phyloP scores from a whole-genome alignment of 2,797 vertebrate species.

The Brotula barbata region DNA sequence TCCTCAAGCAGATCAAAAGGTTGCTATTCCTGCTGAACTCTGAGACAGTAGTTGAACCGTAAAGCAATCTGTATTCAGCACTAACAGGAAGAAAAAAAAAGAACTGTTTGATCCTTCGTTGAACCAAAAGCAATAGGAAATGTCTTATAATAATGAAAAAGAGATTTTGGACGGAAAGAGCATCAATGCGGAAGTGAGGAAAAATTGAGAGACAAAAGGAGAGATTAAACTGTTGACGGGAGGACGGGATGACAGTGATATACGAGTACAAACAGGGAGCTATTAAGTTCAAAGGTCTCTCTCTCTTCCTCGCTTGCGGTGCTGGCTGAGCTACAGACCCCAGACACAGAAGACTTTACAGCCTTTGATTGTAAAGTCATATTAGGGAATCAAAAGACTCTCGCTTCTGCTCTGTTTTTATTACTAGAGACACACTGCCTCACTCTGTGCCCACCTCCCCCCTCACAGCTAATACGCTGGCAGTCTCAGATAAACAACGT shows the following conservation, averaged over 20 bases:
- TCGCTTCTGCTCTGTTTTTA: conserved; percentile 27
- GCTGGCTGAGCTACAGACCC: conserved; percentile 41
- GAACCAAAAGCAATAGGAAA: conserved; percentile 20
- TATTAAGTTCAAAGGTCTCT: conserved; percentile 46
- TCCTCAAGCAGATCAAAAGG: conserved; percentile 36
- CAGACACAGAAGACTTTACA: conserved; percentile 36
- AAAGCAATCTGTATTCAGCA: conserved; percentile 4
- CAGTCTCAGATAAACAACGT: conserved; percentile 30
- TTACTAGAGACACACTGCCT: conserved; percentile 40
- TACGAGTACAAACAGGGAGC: not conserved
- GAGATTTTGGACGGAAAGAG: conserved; percentile 2
- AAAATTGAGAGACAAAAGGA: conserved; percentile 1
- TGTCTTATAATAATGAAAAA: conserved; percentile 6
- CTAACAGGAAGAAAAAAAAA: conserved; percentile 25
- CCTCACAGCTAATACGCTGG: conserved; percentile 41
- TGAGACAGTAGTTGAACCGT: not conserved
- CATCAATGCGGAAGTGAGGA: conserved; percentile 2
- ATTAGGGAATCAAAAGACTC: conserved; percentile 50
- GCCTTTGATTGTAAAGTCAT: conserved; percentile 48
- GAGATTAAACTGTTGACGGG: not conserved
- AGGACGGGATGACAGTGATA: conserved; percentile 12
- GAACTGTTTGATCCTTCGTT: conserved; percentile 39
- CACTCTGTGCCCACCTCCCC: conserved; percentile 6
- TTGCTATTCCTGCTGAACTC: conserved; percentile 22
- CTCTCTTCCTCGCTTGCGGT: conserved; percentile 14